Evolutionary conservation across 2,797 vertebrate genomes (phyloP).

Genomic region (Bovichtus variegatus): DNA sequence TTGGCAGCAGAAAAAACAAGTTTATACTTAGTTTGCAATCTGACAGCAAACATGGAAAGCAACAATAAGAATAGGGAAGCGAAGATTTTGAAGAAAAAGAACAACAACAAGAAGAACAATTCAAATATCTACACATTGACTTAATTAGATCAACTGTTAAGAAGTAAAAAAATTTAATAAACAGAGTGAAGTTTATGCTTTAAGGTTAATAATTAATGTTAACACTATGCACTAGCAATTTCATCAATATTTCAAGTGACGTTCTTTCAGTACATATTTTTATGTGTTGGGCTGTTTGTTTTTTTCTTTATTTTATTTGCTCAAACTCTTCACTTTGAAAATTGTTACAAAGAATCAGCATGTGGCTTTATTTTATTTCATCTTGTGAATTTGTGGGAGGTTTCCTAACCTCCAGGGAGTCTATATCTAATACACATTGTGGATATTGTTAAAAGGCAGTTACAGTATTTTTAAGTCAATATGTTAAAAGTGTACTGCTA

Average conservation of each 20-base stretch:
- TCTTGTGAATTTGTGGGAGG: no score
- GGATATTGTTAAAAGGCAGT: background rate
- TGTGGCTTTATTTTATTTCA: background rate
- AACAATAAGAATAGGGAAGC: no score
- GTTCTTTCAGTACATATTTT: fast-evolving
- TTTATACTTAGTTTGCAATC: background rate
- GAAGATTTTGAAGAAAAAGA: background rate
- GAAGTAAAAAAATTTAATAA: background rate
- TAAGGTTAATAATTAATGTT: background rate
- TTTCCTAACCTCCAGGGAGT: background rate
- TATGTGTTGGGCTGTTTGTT: background rate
- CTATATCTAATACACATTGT: background rate
- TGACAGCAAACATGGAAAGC: background rate
- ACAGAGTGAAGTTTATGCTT: background rate
- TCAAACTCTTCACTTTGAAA: background rate
- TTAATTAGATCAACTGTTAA: background rate
- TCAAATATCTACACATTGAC: background rate
- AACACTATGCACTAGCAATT: background rate
- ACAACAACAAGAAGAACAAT: background rate
- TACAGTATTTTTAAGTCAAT: background rate
- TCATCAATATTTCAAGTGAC: background rate
- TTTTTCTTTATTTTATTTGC: background rate
- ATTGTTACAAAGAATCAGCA: background rate
- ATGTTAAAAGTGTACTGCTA: background rate
- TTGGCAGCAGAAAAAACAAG: background rate